Base-by-base conservation (phyloP, 1,140 invertebrate genomes). In the Drosophila sulfurigaster region DNA sequence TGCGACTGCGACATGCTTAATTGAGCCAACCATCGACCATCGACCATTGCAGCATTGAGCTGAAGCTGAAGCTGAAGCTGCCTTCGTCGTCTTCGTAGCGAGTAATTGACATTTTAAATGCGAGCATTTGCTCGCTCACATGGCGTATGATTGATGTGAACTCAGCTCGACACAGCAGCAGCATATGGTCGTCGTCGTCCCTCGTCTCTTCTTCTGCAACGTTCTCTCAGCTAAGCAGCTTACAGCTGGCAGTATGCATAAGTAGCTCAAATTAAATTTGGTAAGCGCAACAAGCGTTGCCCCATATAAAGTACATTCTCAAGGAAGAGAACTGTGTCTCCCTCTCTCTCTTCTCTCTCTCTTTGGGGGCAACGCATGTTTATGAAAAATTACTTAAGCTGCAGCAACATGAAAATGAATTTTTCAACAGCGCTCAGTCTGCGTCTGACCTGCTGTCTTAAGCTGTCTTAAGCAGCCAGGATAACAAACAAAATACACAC, bases 321-420 rank as follows among this genome's bases (percentile, higher is more conserved):
- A 70, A 38, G 15, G 20, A 71, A 43, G 25, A 54, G 16, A 20
- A 5, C 30, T 57, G 2, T 2, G 2, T 16, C 32, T 74, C 65
- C 56, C 35, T 25, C 8, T 38, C 5, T 8, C 6, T 3, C 10
- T 51, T 5, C 46, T 51, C 6, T 4, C 10, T 5, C 15, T 16
- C 45, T 59, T 25, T 3, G 49, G 5, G 4, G n/a, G 16, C 52
- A 35, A 70, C 68, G 80, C 74, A 80, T 79, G 63, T 80, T 81
- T 85, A 85, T 85, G 86, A 89, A 88, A 89, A 89, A 89, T 89
- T 81, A 80, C 81, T 81, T 72, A 81, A 89, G 85, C 85, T 79
- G 78, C 71, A 76, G 69, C 52, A 85, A 89, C 85, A 89, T 79
- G 86, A 85, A 79, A 89, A 89, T 89, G 75, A 85, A 89, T 89